These are phyloP conservation scores for Oreochromis niloticus DNA, from an alignment of 2,113 vertebrate genomes.

Conservation along the genomic window DNA sequence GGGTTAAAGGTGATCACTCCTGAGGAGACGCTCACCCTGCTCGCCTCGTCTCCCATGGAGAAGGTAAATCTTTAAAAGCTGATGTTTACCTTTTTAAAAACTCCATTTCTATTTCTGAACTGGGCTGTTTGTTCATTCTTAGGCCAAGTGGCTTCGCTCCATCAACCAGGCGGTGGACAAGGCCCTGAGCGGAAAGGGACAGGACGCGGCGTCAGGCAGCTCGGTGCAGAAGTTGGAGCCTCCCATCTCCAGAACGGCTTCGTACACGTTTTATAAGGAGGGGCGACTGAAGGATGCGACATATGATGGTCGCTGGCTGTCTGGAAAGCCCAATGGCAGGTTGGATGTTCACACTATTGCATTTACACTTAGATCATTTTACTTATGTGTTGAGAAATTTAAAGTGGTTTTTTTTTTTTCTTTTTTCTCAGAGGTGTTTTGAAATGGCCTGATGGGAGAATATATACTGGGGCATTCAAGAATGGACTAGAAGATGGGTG, in stretches of 20 bases:
- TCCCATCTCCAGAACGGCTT: conserved; percentile 87
- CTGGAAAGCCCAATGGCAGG: conserved; percentile 92
- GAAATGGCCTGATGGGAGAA: conserved; percentile 90
- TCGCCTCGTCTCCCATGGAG: conserved; percentile 86
- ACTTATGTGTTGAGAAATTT: neutral
- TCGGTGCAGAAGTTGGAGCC: conserved; percentile 81
- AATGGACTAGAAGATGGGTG: conserved; percentile 95
- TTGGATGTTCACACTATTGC: conserved; percentile 38
- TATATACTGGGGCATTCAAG: conserved; percentile 89
- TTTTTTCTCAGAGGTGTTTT: conserved; percentile 77
- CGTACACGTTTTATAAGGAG: conserved; percentile 94
- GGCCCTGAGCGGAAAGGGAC: conserved; percentile 74
- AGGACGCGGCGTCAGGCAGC: conserved; percentile 55
- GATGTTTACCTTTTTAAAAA: neutral
- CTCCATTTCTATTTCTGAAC: neutral
- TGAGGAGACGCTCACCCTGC: conserved; percentile 89
- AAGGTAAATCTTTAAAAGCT: conserved; percentile 74
- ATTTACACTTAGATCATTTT: neutral
- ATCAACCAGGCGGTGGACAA: conserved; percentile 94
- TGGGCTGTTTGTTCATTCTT: neutral
- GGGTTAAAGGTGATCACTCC: conserved; percentile 93
- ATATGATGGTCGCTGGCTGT: conserved; percentile 89
- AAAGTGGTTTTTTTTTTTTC: rapidly evolving
- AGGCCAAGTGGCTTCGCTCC: conserved; percentile 90
- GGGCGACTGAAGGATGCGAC: conserved; percentile 86